Evolutionary conservation across 2,797 vertebrate genomes (phyloP), one percentile per base, ranked within the genome.

Genomic region (Silurus aristotelis): DNA sequence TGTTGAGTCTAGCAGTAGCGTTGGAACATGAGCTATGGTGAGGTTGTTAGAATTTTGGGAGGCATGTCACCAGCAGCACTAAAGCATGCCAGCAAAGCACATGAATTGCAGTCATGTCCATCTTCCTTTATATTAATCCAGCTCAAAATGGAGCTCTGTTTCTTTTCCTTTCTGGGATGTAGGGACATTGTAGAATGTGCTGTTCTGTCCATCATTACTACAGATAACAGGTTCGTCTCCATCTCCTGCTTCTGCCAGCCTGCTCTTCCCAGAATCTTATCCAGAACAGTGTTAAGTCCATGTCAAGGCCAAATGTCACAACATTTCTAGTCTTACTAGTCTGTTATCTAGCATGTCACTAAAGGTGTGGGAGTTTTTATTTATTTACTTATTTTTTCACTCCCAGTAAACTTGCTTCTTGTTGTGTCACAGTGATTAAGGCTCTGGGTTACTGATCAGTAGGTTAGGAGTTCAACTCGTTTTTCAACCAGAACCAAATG

Each of bases 61-160:
- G 92, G 93, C 93, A 71, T 31, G 84, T 86, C 88, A 93, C 93
- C 93, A 94, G 90, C 92, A 93, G 91, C 93, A 93, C 90, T 93
- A 93, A 93, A 93, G 90, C 90, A 94, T 88, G 91, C 92, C 93
- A 93, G 92, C 92, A 94, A 90, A 94, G 91, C 93, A 93, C 94
- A 95, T 95, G 95, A 95, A 95, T 96, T 93, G 94, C 90, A 85
- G 91, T 89, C 92, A 92, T 94, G 93, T 91, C 94, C 93, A 92
- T 90, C 90, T 93, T 93, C 92, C 94, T 95, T 95, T 94, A 94
- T 94, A 94, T 95, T 95, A 95, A 95, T 95, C 92, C 93, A 94
- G 94, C 91, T 90, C 93, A 93, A 90, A 83, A 71, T 43, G 20
- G 70, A 80, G 91, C 88, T 76, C 89, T 86, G 89, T 73, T 64